Base-by-base conservation (phyloP, 2,888 invertebrate species). In the Toxonevra muliebris region DNA sequence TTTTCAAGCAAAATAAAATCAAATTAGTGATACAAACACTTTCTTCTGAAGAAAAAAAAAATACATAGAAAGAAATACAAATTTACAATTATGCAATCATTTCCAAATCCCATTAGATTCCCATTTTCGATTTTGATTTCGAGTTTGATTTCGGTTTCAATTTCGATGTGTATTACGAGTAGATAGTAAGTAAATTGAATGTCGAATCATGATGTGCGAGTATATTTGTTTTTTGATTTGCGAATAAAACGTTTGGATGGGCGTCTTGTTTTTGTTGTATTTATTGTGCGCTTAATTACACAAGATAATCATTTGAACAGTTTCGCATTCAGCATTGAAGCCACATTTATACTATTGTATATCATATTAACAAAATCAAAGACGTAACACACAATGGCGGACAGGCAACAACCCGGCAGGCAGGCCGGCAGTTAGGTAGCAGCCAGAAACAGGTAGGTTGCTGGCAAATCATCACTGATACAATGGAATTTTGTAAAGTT, bases 211-310 rank as follows among this genome's bases (percentile, higher is more conserved):
- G 30, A 57, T 30, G 41, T 30, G 57, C 30, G 2, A 7, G 30
- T 30, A 30, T 30, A 30, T 30, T 30, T 30, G 2, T 30, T 30
- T 2, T 57, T 57, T 57, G 41, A 57, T 57, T 57, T 57, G 57
- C 57, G 40, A 57, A 30, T 57, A 57, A 20, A 40, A 11, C 7
- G 17, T 19, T n/a, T n/a, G 13, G 57, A 20, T 13, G 57, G 2
- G 40, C 13, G 41, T 5, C n/a, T 30, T 30, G 30, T 30, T 30
- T 30, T 30, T 30, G 30, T 30, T 30, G 30, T 30, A 4, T 30
- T 59, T n/a, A n/a, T 57, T 10, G 57, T 57, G 57, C 40, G 57
- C 57, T n/a, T 40, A 59, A 43, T 59, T 59, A 41, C 43, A 42
- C 59, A 59, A 59, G 59, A 59, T 59, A 43, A 59, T 42, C 59